phyloP scores from a whole-genome alignment of 2,113 vertebrate genomes.

The Cebidichthys violaceus region DNA sequence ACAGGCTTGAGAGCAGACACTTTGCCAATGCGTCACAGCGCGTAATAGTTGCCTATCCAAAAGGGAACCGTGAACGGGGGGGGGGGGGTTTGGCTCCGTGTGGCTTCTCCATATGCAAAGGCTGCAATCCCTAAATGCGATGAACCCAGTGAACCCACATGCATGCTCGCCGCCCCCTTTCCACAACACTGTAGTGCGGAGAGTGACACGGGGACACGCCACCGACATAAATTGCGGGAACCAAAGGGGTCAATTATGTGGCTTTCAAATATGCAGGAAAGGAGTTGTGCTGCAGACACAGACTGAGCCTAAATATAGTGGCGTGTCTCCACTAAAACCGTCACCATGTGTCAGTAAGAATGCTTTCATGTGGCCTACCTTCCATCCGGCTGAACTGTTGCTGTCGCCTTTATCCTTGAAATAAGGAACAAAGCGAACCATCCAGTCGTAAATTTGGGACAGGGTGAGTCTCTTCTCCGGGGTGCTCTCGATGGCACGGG shows the following conservation, averaged over 20 bases:
- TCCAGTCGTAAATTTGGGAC: conserved; percentile 99
- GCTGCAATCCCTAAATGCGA: conserved; percentile 46
- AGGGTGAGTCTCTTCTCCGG: conserved; percentile 96
- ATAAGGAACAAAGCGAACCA: conserved; percentile 98
- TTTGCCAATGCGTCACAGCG: conserved; percentile 62
- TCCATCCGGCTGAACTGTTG: conserved; percentile 97
- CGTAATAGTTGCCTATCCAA: conserved; percentile 38
- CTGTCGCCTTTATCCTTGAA: conserved; percentile 99
- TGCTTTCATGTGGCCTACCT: conserved; percentile 86
- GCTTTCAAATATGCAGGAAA: conserved; percentile 65
- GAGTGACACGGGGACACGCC: conserved; percentile 67
- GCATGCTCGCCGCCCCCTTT: conserved; percentile 64
- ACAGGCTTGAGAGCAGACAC: conserved; percentile 22
- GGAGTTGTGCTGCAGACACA: conserved; percentile 51
- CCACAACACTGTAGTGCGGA: conserved; percentile 60
- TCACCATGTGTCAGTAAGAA: conserved; percentile 42
- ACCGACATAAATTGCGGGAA: conserved; percentile 59
- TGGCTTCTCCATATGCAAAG: conserved; percentile 33
- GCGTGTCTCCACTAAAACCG: conserved; percentile 41
- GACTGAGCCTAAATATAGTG: conserved; percentile 58
- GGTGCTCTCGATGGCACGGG: conserved; percentile 96
- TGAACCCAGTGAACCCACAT: conserved; percentile 79
- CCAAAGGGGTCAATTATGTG: conserved; percentile 72
- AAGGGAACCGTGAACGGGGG: conserved; percentile 31
- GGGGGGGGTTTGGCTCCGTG: conserved; percentile 36